Percentiles rank a stretch among this genome's conserved stretches.
phyloP scores from a whole-genome alignment of 2,113 vertebrate genomes.

The Morone chrysops region DNA sequence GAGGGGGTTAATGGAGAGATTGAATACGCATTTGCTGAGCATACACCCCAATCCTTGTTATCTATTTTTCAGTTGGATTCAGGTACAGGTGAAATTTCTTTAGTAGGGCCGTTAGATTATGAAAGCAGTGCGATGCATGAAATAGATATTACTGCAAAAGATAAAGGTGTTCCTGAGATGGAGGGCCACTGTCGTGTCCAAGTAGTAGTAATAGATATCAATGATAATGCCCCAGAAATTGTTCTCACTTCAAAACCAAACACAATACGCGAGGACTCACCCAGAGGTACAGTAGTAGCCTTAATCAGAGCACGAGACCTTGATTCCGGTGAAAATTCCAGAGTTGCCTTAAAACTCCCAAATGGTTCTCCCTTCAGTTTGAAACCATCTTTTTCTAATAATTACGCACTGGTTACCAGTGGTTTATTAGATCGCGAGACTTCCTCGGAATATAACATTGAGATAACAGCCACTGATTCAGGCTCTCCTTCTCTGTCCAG shows the following conservation, averaged over 20 bases:
- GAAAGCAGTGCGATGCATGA: conserved; percentile 60
- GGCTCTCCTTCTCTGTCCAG: conserved; percentile 85
- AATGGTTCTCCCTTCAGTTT: conserved; percentile 83
- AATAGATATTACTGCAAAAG: conserved; percentile 67
- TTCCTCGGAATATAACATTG: conserved; percentile 80
- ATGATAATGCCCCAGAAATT: conserved; percentile 80
- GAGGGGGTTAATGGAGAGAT: conserved; percentile 78
- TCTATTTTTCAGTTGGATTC: conserved; percentile 62
- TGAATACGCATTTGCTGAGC: conserved; percentile 70
- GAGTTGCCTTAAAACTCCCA: too few species aligned
- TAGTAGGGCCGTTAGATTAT: conserved; percentile 71
- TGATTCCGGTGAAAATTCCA: conserved; percentile 71
- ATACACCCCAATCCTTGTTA: conserved; percentile 49
- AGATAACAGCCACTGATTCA: conserved; percentile 84
- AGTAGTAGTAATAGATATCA: conserved; percentile 74
- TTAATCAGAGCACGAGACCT: conserved; percentile 71
- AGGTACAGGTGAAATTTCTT: conserved; percentile 66
- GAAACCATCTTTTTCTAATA: conserved; percentile 85
- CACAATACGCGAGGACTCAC: conserved; percentile 68
- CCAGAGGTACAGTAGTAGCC: conserved; percentile 70
- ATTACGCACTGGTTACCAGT: conserved; percentile 87
- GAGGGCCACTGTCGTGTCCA: conserved; percentile 75
- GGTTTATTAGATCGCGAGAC: conserved; percentile 85
- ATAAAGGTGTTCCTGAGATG: conserved; percentile 72
- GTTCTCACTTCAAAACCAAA: conserved; percentile 66